Evolutionary conservation across 2,888 invertebrate species (phyloP), one percentile per base, ranked within the genome.

Genomic region (Scotopteryx bipunctaria): DNA sequence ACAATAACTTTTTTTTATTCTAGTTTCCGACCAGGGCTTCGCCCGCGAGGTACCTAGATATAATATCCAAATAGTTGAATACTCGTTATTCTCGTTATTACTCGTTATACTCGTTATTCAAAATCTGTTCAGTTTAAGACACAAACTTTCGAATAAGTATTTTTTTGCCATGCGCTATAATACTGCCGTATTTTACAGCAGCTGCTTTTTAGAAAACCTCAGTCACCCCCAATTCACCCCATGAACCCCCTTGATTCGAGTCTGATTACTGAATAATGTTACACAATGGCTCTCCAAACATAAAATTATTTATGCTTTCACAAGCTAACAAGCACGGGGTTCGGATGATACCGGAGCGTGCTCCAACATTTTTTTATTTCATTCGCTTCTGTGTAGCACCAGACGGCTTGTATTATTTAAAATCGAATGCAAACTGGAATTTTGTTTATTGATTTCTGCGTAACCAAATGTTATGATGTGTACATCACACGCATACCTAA

Each of bases 211-310:
- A 14, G 3, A 14, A 21, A 14, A 21, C 41, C 21, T 1, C 21
- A 42, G 6, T 42, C 9, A 14, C 9, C 11, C 36, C 21, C 36
- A 6, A 19, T 25, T 13, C 17, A 19, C n/a, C 8, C 23, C 33
- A 5, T n/a, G n/a, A 9, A 31, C 3, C 31, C 17, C 31, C 17
- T 25, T 32, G 36, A 59, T 57, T 46, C 25, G 14, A 44, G 21
- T 27, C 46, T 56, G 59, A 69, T 64, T 63, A 54, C 57, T 47
- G 35, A 48, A 47, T 57, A 37, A 57, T 55, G 21, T 44, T 19
- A 15, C 29, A 35, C 40, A 44, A 49, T 53, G 41, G 25, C 48
- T 38, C 40, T 36, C 27, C n/a, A 38, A 43, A 40, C 38, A 54
- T 31, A 14, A 33, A 41, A 55, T 55, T 42, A 44, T 38, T 37